These are phyloP conservation scores for Dipodomys stephensi DNA, from an alignment of 2,113 vertebrate genomes.

Conservation along the genomic window DNA sequence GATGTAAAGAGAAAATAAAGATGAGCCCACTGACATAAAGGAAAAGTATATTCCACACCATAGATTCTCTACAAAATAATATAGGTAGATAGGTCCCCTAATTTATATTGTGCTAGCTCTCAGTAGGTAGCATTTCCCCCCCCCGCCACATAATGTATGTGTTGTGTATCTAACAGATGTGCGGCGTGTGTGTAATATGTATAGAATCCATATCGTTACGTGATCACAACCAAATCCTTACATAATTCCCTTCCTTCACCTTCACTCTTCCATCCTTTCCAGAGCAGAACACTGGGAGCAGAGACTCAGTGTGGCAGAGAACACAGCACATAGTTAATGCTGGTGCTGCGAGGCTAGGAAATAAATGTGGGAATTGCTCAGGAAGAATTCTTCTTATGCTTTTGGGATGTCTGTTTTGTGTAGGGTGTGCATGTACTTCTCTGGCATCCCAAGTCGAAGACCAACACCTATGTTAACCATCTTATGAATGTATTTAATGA, in stretches of 20 bases:
- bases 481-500: neutral
- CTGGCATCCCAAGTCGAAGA: neutral
- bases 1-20: neutral
- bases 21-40: neutral
- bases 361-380: neutral
- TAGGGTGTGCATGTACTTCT: neutral
- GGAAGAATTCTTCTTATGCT: neutral
- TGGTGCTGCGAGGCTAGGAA: neutral
- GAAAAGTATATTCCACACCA: neutral
- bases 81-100: neutral
- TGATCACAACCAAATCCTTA: neutral
- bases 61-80: neutral
- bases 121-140: neutral
- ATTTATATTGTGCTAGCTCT: neutral
- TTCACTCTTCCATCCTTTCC: neutral
- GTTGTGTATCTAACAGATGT: neutral
- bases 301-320: neutral
- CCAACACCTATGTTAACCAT: neutral
- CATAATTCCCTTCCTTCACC: neutral
- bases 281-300: neutral
- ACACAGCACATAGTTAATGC: neutral
- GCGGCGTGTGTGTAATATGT: neutral
- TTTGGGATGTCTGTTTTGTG: neutral
- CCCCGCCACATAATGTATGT: neutral
- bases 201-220: too few relatives aligned